A percentile compares a stretch with the other conserved stretches of the same genome.
These are phyloP conservation scores for Zygogramma bicolorata DNA, from an alignment of 2,888 invertebrate species.

Conservation along the genomic window DNA sequence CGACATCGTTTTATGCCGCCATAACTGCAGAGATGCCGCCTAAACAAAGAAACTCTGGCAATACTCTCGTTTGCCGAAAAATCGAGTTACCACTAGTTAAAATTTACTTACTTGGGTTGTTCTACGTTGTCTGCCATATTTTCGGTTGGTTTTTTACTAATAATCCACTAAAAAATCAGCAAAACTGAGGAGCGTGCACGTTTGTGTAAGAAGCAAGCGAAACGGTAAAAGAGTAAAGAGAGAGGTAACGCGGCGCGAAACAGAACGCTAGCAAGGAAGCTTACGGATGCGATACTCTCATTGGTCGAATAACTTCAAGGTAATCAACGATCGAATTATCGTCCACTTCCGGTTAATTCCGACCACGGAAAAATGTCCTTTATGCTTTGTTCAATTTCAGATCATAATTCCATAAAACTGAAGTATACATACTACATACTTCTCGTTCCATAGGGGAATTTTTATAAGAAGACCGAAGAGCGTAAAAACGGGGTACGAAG, in stretches of 20 bases:
- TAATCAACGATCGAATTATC: constrained; percentile 48
- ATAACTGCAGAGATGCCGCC: constrained; percentile 28
- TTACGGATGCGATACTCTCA: constrained; percentile 36
- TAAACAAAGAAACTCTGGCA: constrained; percentile 55
- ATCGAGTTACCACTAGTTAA: constrained; percentile 33
- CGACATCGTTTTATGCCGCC: constrained; percentile 28
- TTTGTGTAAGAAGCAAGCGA: constrained; percentile 41
- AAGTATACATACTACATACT: background rate
- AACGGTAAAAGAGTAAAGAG: constrained; percentile 47
- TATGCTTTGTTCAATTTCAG: background rate
- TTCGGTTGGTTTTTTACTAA: constrained; percentile 49
- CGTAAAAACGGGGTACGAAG: background rate
- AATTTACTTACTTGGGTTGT: constrained; percentile 76
- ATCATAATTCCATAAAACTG: background rate
- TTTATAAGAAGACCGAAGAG: background rate
- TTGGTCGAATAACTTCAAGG: constrained; percentile 53
- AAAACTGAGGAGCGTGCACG: constrained; percentile 54
- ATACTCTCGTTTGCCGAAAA: background rate
- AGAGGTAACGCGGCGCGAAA: constrained; percentile 42
- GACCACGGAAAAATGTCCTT: constrained; percentile 49
- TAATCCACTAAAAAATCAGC: constrained; percentile 45
- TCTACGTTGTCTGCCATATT: constrained; percentile 76
- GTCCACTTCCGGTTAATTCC: constrained; percentile 43
- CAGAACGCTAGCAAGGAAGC: constrained; percentile 51
- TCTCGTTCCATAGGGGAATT: background rate